phyloP scores from a whole-genome alignment of 2,888 invertebrate species.

The Tethea ocularis region DNA sequence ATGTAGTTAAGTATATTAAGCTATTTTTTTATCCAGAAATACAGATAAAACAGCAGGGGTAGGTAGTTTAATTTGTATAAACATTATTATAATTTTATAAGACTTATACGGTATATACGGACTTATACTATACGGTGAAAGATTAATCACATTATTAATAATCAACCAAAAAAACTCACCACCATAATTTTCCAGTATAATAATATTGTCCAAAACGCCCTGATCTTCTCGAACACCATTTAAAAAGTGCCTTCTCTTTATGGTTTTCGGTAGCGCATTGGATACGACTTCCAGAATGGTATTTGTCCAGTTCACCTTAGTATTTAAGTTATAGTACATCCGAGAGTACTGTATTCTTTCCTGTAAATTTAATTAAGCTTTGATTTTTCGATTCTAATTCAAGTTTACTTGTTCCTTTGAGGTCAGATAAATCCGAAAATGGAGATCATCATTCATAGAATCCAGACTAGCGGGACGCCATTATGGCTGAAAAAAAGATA shows the following conservation, averaged over 20 bases:
- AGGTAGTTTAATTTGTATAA: too few species aligned
- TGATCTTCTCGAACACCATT: constrained; percentile 31
- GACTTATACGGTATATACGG: too few species aligned
- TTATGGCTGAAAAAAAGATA: too few species aligned
- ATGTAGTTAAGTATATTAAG: too few species aligned
- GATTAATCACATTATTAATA: background rate
- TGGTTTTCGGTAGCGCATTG: constrained; percentile 9
- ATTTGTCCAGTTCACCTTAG: constrained; percentile 43
- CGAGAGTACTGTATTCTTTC: constrained; percentile 28
- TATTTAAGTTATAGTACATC: constrained; percentile 42
- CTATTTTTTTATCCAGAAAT: too few species aligned
- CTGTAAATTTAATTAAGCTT: constrained; percentile 28
- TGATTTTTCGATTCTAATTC: background rate
- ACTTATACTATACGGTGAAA: too few species aligned
- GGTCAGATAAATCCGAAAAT: background rate
- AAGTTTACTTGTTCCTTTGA: background rate
- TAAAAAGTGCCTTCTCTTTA: constrained; percentile 43
- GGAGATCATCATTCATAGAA: too few species aligned
- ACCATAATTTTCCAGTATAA: constrained; percentile 32
- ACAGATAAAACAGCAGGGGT: too few species aligned
- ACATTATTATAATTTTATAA: too few species aligned
- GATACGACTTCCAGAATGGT: constrained; percentile 50
- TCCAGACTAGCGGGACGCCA: too few species aligned
- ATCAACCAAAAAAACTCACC: background rate
- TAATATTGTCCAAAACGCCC: constrained; percentile 49